Base-by-base conservation (phyloP, 1,140 invertebrate species). In the Thrips palmi region DNA sequence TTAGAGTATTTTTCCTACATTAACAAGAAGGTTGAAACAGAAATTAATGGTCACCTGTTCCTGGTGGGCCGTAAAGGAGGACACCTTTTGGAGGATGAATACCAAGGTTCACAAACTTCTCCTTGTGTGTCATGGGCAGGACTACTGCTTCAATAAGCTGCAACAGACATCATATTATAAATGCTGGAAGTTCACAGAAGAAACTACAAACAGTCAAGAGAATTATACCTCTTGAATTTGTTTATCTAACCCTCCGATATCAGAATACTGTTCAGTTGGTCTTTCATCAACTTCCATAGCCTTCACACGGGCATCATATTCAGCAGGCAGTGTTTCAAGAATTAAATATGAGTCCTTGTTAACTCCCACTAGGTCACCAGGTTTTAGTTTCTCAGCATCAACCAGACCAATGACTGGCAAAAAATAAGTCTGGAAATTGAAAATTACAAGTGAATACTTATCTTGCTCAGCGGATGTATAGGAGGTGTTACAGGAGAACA, bases 271-370 rank as follows among this genome's bases (percentile, higher is more conserved):
- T 57, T 98, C 94, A 27, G 89, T 96, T 1, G 94, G 94, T 45
- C 93, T 69, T 58, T 97, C 93, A 59, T 97, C 93, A 1, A 98
- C 93, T 62, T 97, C 93, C 94, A 97, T 98, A 43, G 93, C 93
- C 57, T 98, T 98, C 0, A 98, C 94, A 47, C 94, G 68, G 0
- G 89, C 92, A 56, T 98, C 94, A 54, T 96, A 97, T 61, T 98
- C 94, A 17, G 88, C 83, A 1, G 93, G 94, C 19, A 98, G 57
- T 1, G 91, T 96, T 60, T 98, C 94, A 44, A 97, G 56, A 45
- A 97, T 92, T 19, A 98, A 62, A 62, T 97, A 98, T 0, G 93
- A 97, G 57, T 98, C 94, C 60, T 97, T 98, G 57, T 98, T 98
- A 0, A 98, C 94, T 33, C 93, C 94, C 27, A 97, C 92, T 25